Conservation (phyloP, 2,797 vertebrate genomes). For the Enteromius mattozi region DNA sequence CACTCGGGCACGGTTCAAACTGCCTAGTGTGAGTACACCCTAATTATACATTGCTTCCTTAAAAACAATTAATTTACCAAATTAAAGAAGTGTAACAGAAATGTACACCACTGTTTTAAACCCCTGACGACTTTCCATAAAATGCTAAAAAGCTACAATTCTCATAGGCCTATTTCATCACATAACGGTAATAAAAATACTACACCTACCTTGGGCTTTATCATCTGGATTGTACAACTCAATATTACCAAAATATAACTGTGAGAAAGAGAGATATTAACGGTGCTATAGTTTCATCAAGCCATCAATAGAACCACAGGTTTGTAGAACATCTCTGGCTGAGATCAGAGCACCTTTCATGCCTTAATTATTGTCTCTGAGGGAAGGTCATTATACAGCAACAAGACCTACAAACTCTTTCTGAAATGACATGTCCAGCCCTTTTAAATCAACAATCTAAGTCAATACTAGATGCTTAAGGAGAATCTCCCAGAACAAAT, state of each 20-base stretch:
- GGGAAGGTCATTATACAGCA: neutral
- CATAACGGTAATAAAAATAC: slow-evolving; percentile 48
- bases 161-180: slow-evolving; percentile 48
- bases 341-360: slow-evolving; percentile 15
- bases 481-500: neutral
- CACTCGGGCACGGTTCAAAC: too few relatives aligned
- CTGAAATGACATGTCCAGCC: slow-evolving; percentile 13
- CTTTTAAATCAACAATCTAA: slow-evolving; percentile 4
- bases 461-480: slow-evolving; percentile 1
- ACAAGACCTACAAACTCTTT: neutral
- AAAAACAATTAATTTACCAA: neutral
- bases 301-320: slow-evolving; percentile 16
- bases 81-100: neutral
- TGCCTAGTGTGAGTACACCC: too few relatives aligned
- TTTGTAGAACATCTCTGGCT: slow-evolving; percentile 16
- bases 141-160: slow-evolving; percentile 11
- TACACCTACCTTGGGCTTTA: slow-evolving; percentile 54
- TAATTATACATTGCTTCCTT: neutral
- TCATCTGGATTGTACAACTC: slow-evolving; percentile 46
- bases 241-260: slow-evolving; percentile 3
- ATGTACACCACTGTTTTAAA: slow-evolving; percentile 2
- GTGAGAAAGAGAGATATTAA: slow-evolving; percentile 16
- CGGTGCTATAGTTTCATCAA: slow-evolving; percentile 10
- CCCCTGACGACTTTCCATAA: neutral
- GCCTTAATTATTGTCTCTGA: slow-evolving; percentile 18